These are phyloP conservation scores for Didymodactylos carnosus DNA, from an alignment of 2,888 invertebrate genomes.

Conservation along the genomic window DNA sequence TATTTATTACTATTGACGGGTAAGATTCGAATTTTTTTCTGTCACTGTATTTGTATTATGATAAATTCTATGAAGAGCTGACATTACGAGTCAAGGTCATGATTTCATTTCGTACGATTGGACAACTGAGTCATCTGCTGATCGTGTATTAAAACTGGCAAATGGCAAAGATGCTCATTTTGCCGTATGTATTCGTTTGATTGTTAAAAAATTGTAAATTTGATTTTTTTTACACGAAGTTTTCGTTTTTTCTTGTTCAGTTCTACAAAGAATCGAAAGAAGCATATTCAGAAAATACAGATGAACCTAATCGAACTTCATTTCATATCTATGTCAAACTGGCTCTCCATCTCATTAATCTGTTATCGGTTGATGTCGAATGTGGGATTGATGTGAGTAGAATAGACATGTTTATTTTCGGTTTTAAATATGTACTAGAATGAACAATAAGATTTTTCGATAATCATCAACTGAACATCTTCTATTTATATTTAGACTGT, in stretches of 20 bases:
- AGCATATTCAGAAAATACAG: neutral
- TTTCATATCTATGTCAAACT: neutral
- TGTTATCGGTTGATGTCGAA: neutral
- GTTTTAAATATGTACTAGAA: neutral
- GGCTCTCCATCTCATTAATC: neutral
- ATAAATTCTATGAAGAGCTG: neutral
- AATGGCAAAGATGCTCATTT: neutral
- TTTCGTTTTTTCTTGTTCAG: too few relatives aligned
- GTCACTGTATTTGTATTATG: neutral
- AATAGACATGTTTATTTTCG: neutral
- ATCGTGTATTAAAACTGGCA: neutral
- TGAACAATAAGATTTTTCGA: too few relatives aligned
- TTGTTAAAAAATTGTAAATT: too few relatives aligned
- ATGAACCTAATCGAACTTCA: neutral
- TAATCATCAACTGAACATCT: too few relatives aligned
- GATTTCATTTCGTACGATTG: neutral
- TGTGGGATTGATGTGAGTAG: neutral
- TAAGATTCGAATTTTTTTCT: neutral
- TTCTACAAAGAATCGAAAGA: neutral
- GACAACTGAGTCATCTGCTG: neutral
- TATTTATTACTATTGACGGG: neutral
- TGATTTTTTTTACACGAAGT: neutral
- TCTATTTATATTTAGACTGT: neutral
- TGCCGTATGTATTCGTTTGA: neutral
- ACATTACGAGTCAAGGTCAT: neutral